Conservation (phyloP, 2,113 vertebrate genomes). For the Cardinalis cardinalis region DNA sequence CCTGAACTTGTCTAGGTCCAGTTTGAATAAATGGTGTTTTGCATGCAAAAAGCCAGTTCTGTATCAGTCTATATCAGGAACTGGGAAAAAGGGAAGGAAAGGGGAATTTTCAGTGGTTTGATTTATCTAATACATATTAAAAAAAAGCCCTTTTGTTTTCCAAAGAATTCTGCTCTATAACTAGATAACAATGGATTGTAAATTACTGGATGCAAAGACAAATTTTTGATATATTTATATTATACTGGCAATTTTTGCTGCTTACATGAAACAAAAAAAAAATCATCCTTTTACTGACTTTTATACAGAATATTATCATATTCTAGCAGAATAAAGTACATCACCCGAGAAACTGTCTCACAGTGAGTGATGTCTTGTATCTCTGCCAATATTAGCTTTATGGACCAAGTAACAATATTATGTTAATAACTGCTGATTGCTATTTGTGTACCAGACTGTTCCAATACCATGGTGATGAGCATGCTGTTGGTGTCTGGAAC, state of each 20-base stretch:
- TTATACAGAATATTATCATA: background rate
- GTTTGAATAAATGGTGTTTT: background rate
- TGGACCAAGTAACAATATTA: conserved; percentile 37
- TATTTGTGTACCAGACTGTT: conserved; percentile 43
- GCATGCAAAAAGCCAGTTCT: background rate
- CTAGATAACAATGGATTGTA: background rate
- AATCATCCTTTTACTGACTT: background rate
- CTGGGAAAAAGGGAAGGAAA: background rate
- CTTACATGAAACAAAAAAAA: background rate
- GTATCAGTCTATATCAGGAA: background rate
- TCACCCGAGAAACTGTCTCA: background rate
- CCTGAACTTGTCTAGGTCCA: background rate
- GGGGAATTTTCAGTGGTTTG: background rate
- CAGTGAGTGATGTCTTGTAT: background rate
- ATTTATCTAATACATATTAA: background rate
- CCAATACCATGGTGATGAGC: conserved; percentile 45
- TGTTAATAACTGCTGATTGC: conserved; percentile 22
- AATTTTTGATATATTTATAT: background rate
- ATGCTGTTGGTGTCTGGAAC: conserved; percentile 25
- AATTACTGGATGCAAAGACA: background rate
- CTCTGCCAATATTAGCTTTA: conserved; percentile 37
- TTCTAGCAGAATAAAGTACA: background rate
- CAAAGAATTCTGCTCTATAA: background rate
- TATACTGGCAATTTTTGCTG: background rate
- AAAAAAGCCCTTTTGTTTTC: background rate